Base-by-base conservation (phyloP, 2,888 invertebrate genomes). In the Rhodophaea formosa region DNA sequence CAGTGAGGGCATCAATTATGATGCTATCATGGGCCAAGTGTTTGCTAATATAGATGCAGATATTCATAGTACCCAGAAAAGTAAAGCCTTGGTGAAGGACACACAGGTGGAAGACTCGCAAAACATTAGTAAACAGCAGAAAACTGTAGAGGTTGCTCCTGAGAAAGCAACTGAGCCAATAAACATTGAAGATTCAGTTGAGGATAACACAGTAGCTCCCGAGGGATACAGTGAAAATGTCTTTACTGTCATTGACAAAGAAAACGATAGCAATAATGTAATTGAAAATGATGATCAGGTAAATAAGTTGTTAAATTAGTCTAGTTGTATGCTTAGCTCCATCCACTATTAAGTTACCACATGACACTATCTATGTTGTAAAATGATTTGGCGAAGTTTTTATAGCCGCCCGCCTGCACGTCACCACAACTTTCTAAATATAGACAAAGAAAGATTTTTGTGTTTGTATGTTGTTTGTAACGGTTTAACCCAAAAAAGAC, bases 21-120 rank as follows among this genome's bases (percentile, higher is more conserved):
- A 91, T 69, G 70, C 70, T 29, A 70, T 88, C 30, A 86, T 89
- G 77, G 77, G 77, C 15, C 79, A 84, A 70, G 88, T 86, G 8
- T 88, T 88, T 75, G 87, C 86, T 44, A 86, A 72, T 60, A 89
- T 88, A 71, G 86, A 90, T 72, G 82, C 83, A 42, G 89, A 90
- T 60, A 84, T 88, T 56, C 72, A 77, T 65, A 71, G 71, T 15
- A 69, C 64, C 60, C 73, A 69, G 57, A 75, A 77, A 63, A 72
- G 67, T 52, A 73, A 76, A 59, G 69, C 70, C 39, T 53, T 62
- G 29, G 60, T 47, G 12, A 71, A 64, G 57, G 54, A 57, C 35
- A 59, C 45, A 14, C 30, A 45, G 57, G 29, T 53, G 39, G 60
- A 14, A 59, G 16, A 56, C 10, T 39, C 53, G 54, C n/a, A 57